Base-by-base conservation (phyloP, 2,797 vertebrate species). In the Rhabdophis nuchalis region DNA sequence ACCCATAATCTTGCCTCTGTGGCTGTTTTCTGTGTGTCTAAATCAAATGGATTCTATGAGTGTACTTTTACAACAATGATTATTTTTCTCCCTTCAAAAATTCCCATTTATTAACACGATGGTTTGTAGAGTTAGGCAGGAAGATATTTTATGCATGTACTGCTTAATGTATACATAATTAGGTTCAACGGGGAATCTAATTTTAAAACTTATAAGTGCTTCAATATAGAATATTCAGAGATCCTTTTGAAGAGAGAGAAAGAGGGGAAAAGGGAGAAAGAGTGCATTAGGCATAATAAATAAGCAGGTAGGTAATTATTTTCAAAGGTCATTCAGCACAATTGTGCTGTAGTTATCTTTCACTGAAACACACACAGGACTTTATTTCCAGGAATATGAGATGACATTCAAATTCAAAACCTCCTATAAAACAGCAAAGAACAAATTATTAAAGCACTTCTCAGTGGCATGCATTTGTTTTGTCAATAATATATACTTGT, bases 281-380 rank as follows among this genome's bases (percentile, higher is more conserved):
- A 92, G 77, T 92, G 58, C 68, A 95, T 23, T 32, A 90, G 52
- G 36, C 29, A 86, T 87, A 57, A 25, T 86, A 87, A 95, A 93
- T 94, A 95, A 94, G 54, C 86, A 91, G 89, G 72, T 54, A 96
- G 93, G 93, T 90, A 54, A 95, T 95, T 95, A 95, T 95, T 95
- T 95, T 94, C 58, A 32, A 94, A 96, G 94, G 92, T 95, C 94
- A 95, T 92, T 94, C 7, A 1, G 18, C 14, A 93, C 56, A 91
- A 95, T 20, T 95, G 93, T 94, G 87, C 86, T 96, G 68, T 18
- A 87, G 36, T 85, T 96, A 88, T 94, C 93, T 96, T 93, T 86
- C 91, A 94, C 93, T 93, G 93, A 93, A 95, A 87, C 12, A 88
- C 29, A 90, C 13, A 58, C 5, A 92, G 64, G 86, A 60, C 91